These are phyloP conservation scores for Eristalinus sepulchralis DNA, from an alignment of 2,888 invertebrate species.

Conservation along the genomic window DNA sequence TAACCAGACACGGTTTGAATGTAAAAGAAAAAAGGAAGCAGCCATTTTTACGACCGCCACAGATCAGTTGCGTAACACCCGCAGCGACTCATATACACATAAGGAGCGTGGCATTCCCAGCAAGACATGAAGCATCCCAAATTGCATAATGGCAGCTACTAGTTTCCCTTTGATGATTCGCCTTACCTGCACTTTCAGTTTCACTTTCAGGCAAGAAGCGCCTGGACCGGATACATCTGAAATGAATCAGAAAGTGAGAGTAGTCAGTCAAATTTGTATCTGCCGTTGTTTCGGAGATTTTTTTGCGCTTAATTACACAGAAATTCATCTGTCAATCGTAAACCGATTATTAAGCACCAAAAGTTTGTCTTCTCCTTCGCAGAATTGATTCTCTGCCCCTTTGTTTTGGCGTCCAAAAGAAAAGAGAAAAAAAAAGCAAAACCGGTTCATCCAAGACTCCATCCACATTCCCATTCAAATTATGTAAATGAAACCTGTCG, in stretches of 20 bases:
- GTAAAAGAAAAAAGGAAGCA: neutral
- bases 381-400: slow-evolving; percentile 32
- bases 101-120: slow-evolving; percentile 50
- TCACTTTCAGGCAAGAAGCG: slow-evolving; percentile 6
- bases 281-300: slow-evolving; percentile 27
- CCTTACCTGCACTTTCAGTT: slow-evolving; percentile 32
- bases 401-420: slow-evolving; percentile 3
- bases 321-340: slow-evolving; percentile 53
- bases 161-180: neutral
- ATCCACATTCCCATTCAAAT: slow-evolving; percentile 63
- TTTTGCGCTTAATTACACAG: slow-evolving; percentile 36
- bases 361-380: slow-evolving; percentile 14
- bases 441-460: slow-evolving; percentile 53
- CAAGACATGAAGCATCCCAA: slow-evolving; percentile 35
- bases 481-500: slow-evolving; percentile 70
- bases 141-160: slow-evolving; percentile 47
- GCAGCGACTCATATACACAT: neutral
- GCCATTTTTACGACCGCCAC: neutral
- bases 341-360: slow-evolving; percentile 43
- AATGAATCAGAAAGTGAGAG: slow-evolving; percentile 33
- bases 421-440: neutral
- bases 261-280: slow-evolving; percentile 1
- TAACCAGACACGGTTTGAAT: neutral
- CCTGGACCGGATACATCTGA: neutral
- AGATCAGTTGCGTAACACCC: slow-evolving; percentile 17